A percentile compares a stretch with the other conserved stretches of the same genome.
These are phyloP conservation scores for Triplophysa siluroides DNA, from an alignment of 2,113 vertebrate genomes.

Conservation along the genomic window DNA sequence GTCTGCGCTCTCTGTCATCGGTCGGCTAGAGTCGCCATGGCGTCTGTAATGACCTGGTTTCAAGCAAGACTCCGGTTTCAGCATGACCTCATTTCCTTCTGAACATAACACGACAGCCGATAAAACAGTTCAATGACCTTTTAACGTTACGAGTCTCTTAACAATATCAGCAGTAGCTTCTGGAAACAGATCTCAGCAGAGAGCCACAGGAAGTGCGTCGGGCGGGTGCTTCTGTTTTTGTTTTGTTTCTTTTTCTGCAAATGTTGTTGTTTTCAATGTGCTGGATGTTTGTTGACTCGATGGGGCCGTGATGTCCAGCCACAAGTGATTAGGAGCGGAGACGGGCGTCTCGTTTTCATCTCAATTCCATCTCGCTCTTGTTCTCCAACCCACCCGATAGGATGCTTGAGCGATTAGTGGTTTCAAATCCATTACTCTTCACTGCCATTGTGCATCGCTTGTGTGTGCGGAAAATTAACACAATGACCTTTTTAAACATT, in stretches of 20 bases:
- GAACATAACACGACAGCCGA: not conserved
- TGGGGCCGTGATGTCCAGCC: constrained; percentile 49
- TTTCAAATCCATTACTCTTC: not conserved
- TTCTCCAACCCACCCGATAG: not conserved
- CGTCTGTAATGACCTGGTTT: constrained; percentile 3
- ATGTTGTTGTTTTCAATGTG: constrained; percentile 17
- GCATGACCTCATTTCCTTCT: not conserved
- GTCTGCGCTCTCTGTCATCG: not conserved
- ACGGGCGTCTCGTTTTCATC: constrained; percentile 38
- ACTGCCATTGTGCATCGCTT: too few species aligned
- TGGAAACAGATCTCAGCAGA: not conserved
- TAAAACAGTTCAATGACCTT: not conserved
- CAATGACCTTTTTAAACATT: too few species aligned
- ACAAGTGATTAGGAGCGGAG: constrained; percentile 56
- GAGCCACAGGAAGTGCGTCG: not conserved
- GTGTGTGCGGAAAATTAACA: too few species aligned
- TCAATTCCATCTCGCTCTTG: not conserved
- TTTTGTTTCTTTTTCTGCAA: constrained; percentile 5
- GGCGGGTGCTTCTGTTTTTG: not conserved
- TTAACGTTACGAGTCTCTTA: constrained; percentile 4
- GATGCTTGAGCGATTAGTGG: constrained; percentile 17
- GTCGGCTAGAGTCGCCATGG: not conserved
- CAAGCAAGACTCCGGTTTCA: not conserved
- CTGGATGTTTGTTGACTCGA: constrained; percentile 44
- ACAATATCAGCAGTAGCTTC: not conserved